phyloP scores from a whole-genome alignment of 1,140 invertebrate genomes.

The Dolichoris vasculosae region DNA sequence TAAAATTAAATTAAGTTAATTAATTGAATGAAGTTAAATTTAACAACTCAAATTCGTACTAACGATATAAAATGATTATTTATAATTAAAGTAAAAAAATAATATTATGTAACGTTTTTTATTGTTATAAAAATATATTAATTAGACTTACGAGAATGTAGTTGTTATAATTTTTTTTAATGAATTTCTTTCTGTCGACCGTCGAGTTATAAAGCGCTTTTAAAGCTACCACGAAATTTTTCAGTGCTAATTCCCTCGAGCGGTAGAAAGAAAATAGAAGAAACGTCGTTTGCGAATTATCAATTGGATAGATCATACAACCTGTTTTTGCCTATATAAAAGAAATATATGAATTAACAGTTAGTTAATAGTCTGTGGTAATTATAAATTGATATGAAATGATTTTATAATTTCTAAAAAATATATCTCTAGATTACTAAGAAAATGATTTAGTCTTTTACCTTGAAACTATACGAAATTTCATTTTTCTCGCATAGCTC shows the following conservation, averaged over 20 bases:
- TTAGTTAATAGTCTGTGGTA: background rate
- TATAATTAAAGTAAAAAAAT: too few species aligned
- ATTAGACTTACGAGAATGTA: background rate
- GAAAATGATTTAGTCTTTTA: conserved; percentile 23
- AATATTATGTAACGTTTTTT: background rate
- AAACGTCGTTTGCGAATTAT: conserved; percentile 40
- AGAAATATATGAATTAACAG: background rate
- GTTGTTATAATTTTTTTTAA: background rate
- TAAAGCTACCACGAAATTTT: conserved; percentile 49
- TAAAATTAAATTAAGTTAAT: too few species aligned
- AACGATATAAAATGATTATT: too few species aligned
- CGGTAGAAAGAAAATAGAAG: conserved; percentile 52
- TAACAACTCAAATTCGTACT: too few species aligned
- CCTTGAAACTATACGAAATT: conserved; percentile 55
- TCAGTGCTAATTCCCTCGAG: conserved; percentile 44
- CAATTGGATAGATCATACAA: conserved; percentile 55
- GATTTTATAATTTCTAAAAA: background rate
- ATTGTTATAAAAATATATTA: background rate
- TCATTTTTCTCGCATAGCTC: conserved; percentile 45
- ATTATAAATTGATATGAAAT: conserved; percentile 3
- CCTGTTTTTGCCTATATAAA: conserved; percentile 53
- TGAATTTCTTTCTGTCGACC: background rate
- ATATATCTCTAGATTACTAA: background rate
- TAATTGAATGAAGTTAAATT: too few species aligned
- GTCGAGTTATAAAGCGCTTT: conserved; percentile 21